These are phyloP conservation scores for Euwallacea fornicatus DNA, from an alignment of 1,140 invertebrate species.

Conservation along the genomic window DNA sequence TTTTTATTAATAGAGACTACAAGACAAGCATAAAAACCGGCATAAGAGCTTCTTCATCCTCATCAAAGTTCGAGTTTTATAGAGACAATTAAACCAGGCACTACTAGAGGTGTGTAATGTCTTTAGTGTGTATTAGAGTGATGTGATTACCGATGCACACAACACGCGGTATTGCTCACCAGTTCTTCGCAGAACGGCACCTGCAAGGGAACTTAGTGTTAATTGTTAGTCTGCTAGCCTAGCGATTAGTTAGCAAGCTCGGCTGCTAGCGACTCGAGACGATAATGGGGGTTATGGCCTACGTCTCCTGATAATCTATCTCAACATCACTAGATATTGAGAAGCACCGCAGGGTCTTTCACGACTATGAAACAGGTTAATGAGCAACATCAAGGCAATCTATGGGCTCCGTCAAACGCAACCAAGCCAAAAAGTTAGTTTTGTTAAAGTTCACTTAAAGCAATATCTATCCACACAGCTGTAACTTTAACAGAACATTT, in stretches of 20 bases:
- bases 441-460: conserved; percentile 22
- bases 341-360: not conserved
- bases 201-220: conserved; percentile 71
- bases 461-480: not conserved
- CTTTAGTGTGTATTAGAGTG: conserved; percentile 42
- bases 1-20: too few relatives aligned
- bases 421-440: conserved; percentile 32
- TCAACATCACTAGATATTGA: not conserved
- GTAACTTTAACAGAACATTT: conserved; percentile 11
- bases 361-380: conserved; percentile 9
- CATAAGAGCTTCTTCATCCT: too few relatives aligned
- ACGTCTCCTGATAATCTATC: not conserved
- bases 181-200: conserved; percentile 84
- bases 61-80: not conserved
- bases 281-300: not conserved
- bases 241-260: conserved; percentile 47
- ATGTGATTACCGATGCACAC: conserved; percentile 84
- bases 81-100: conserved; percentile 44
- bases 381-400: conserved; percentile 39
- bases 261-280: not conserved
- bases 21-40: too few relatives aligned
- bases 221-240: conserved; percentile 55
- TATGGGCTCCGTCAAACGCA: conserved; percentile 29
- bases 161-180: conserved; percentile 89
- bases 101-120: conserved; percentile 54